Conservation (phyloP, 2,113 vertebrate genomes). For the Pomatostomus ruficeps region DNA sequence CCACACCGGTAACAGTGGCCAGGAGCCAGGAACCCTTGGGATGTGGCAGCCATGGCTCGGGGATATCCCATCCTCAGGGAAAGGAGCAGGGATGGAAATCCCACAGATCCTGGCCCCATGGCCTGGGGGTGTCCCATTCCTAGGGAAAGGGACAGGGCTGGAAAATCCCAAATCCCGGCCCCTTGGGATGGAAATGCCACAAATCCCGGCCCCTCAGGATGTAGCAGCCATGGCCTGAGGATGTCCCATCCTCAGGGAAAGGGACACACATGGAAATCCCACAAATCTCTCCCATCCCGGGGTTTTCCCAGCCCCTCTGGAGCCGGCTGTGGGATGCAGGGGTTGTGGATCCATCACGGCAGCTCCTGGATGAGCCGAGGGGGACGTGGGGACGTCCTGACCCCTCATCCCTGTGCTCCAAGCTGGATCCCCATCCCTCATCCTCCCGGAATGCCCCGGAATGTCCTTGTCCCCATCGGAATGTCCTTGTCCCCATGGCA, state of each 20-base stretch:
- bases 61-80: not conserved
- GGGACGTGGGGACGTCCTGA: fast-evolving
- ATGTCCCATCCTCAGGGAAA: not conserved
- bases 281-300: fast-evolving
- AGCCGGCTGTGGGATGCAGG: fast-evolving
- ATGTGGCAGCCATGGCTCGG: fast-evolving
- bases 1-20: fast-evolving
- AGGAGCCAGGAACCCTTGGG: not conserved
- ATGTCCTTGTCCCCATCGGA: not conserved
- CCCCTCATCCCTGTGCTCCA: fast-evolving
- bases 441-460: not conserved
- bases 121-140: too few relatives aligned
- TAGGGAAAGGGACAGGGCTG: too few relatives aligned
- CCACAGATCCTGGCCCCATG: too few relatives aligned
- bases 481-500: not conserved
- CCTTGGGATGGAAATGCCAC: too few relatives aligned
- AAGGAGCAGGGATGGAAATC: not conserved
- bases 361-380: fast-evolving
- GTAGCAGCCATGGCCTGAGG: fast-evolving
- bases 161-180: too few relatives aligned
- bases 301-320: not conserved
- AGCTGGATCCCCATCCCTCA: not conserved
- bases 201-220: not conserved
- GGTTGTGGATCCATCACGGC: fast-evolving
- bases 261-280: not conserved